Conservation (phyloP, 1,140 invertebrate genomes). For the Diuraphis noxia region DNA sequence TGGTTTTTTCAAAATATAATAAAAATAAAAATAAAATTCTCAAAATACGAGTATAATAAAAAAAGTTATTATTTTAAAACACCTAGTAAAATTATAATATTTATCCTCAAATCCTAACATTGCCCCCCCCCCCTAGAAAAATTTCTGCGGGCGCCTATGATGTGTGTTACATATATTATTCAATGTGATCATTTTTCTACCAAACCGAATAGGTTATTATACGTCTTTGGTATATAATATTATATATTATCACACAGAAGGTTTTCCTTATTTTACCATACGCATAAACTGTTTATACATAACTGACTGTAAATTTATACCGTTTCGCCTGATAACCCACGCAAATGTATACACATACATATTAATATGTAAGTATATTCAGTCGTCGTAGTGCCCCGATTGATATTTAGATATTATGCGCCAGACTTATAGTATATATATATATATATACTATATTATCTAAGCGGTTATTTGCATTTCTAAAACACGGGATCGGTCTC, state of each 20-base stretch:
- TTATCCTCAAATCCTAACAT: no score
- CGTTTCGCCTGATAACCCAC: not conserved
- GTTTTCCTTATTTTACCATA: slow-evolving; percentile 9
- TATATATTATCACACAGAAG: not conserved
- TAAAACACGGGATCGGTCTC: not conserved
- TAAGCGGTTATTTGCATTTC: slow-evolving; percentile 2
- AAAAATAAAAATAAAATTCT: no score
- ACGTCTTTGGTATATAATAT: slow-evolving; percentile 8
- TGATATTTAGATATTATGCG: slow-evolving; percentile 4
- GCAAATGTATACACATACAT: not conserved
- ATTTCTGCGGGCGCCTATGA: no score
- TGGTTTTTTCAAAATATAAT: no score
- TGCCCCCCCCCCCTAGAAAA: no score
- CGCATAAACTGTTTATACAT: not conserved
- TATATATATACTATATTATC: not conserved
- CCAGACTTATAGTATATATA: not conserved
- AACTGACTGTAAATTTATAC: not conserved
- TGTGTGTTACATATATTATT: not conserved
- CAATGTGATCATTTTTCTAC: not conserved
- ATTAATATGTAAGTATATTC: not conserved
- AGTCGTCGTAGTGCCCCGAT: not conserved
- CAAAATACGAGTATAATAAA: no score
- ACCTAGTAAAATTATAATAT: no score
- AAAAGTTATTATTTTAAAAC: no score
- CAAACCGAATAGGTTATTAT: no score